These are phyloP conservation scores for Schizopygopsis pylzovi DNA, from an alignment of 2,797 vertebrate species.

Conservation along the genomic window DNA sequence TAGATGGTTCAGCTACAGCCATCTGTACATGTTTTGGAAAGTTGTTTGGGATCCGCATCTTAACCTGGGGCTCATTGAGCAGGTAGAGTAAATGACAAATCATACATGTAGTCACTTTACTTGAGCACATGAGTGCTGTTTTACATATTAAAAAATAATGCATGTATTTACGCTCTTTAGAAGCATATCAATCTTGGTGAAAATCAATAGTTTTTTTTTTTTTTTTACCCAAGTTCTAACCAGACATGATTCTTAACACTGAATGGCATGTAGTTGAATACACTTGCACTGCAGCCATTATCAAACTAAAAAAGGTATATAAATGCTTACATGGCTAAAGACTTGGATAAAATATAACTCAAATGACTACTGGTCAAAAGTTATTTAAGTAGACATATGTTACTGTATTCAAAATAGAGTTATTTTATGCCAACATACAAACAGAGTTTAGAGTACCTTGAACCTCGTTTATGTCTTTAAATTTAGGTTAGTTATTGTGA, in stretches of 20 bases:
- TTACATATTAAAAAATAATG: conserved; percentile 59
- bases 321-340: neutral
- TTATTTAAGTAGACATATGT: neutral
- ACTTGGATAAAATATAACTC: conserved; percentile 21
- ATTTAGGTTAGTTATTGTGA: conserved; percentile 12
- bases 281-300: conserved; percentile 9
- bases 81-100: conserved; percentile 49
- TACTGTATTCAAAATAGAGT: conserved; percentile 24
- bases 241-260: conserved; percentile 25
- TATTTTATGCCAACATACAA: conserved; percentile 5
- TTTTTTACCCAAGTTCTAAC: neutral
- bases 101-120: conserved; percentile 55
- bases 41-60: conserved; percentile 1
- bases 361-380: conserved; percentile 34
- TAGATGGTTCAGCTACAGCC: conserved; percentile 69
- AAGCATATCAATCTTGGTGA: neutral
- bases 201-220: conserved; percentile 8
- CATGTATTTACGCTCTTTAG: conserved; percentile 56
- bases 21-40: conserved; percentile 5
- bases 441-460: neutral
- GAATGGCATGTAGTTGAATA: conserved; percentile 20
- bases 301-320: neutral
- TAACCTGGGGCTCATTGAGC: conserved; percentile 1
- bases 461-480: conserved; percentile 7
- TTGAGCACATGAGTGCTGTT: conserved; percentile 55